These are phyloP conservation scores for Urocitellus parryii DNA, from an alignment of 2,113 vertebrate species.

Conservation along the genomic window DNA sequence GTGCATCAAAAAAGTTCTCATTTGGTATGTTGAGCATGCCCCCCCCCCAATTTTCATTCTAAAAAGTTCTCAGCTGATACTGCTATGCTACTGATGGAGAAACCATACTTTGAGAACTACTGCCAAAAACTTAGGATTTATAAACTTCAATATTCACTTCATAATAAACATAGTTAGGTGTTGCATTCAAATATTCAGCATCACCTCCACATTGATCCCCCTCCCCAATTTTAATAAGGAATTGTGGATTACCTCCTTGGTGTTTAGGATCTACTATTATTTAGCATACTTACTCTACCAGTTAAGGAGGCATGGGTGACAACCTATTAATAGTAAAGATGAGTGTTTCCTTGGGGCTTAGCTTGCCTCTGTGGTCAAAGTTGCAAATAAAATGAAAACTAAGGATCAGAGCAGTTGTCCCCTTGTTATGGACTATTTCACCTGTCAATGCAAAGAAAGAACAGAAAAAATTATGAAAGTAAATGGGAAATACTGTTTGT, in stretches of 20 bases:
- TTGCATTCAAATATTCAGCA: not conserved
- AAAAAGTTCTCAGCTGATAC: not conserved
- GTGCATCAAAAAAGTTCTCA: not conserved
- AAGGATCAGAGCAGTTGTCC: not conserved
- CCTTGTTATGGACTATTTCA: not conserved
- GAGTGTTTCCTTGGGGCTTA: not conserved
- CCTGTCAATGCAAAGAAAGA: not conserved
- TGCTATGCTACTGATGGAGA: not conserved
- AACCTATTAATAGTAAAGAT: not conserved
- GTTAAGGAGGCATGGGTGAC: not conserved
- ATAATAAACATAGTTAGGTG: not conserved
- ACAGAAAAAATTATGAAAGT: not conserved
- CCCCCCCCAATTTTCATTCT: not conserved
- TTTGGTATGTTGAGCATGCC: not conserved
- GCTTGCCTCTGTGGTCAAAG: not conserved
- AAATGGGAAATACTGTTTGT: slow-evolving; percentile 5
- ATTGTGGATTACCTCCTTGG: not conserved
- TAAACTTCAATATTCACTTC: not conserved
- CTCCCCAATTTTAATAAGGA: not conserved
- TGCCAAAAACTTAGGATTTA: not conserved
- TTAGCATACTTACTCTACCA: not conserved
- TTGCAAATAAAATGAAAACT: slow-evolving; percentile 29
- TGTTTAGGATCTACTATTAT: not conserved
- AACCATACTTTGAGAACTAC: not conserved
- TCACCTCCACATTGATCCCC: not conserved